Conservation (phyloP, 2,113 vertebrate species). For the Leptosomus discolor region DNA sequence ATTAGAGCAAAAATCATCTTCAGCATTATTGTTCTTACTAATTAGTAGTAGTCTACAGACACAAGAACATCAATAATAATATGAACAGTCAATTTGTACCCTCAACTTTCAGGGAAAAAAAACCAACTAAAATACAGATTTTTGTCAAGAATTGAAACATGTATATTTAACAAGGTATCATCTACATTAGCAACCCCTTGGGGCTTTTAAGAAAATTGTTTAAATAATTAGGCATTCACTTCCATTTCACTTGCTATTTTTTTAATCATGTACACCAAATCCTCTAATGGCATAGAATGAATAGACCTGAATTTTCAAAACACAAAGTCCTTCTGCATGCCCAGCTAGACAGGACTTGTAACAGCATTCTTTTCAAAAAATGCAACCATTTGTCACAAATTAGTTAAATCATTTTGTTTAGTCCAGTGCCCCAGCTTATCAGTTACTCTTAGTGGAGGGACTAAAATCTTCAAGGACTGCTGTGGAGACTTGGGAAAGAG, state of each 20-base stretch:
- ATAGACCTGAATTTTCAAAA: not conserved
- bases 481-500: not conserved
- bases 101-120: slow-evolving; percentile 27
- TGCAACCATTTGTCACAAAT: not conserved
- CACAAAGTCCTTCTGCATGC: not conserved
- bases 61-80: slow-evolving; percentile 48
- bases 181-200: not conserved
- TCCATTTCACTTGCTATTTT: not conserved
- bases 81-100: slow-evolving; percentile 42
- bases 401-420: not conserved
- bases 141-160: not conserved
- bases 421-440: not conserved
- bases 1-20: slow-evolving; percentile 65
- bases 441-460: not conserved
- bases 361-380: not conserved
- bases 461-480: not conserved
- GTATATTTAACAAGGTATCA: slow-evolving; percentile 45
- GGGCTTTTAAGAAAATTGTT: slow-evolving; percentile 36
- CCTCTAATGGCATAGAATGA: not conserved
- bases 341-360: not conserved
- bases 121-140: not conserved
- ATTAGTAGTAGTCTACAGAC: slow-evolving; percentile 61
- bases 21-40: slow-evolving; percentile 69
- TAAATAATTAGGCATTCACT: slow-evolving; percentile 37
- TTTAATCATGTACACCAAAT: not conserved